These are phyloP conservation scores for Leptopilina syphax DNA, from an alignment of 2,888 invertebrate genomes.

Conservation along the genomic window DNA sequence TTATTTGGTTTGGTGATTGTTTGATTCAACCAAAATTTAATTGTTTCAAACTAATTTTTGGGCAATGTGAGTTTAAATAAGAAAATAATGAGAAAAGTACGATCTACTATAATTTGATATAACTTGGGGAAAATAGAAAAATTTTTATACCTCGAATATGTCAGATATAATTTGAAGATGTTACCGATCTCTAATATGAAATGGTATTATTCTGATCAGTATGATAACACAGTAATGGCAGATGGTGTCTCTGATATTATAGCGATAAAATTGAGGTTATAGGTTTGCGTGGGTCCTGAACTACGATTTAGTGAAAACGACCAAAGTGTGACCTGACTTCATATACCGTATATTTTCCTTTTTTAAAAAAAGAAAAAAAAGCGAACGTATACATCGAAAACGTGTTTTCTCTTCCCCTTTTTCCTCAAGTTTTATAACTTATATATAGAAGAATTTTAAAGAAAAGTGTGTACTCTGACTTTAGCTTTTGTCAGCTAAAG, in stretches of 20 bases:
- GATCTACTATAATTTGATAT: too few relatives aligned
- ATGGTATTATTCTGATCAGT: slow-evolving; percentile 22
- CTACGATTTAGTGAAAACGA: slow-evolving; percentile 36
- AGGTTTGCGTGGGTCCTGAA: slow-evolving; percentile 21
- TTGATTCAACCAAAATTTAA: too few relatives aligned
- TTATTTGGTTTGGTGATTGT: too few relatives aligned
- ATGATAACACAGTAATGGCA: slow-evolving; percentile 21
- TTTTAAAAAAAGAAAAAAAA: not conserved
- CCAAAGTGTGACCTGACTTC: slow-evolving; percentile 24
- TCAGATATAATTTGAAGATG: slow-evolving; percentile 1
- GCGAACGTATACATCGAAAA: not conserved
- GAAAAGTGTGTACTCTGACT: not conserved
- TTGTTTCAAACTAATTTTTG: too few relatives aligned
- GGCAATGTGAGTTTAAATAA: too few relatives aligned
- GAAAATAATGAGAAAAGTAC: too few relatives aligned
- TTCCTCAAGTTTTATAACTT: not conserved
- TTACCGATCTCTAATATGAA: not conserved
- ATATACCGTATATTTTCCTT: slow-evolving; percentile 1
- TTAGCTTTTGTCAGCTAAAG: not conserved
- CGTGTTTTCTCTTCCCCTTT: not conserved
- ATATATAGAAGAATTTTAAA: not conserved
- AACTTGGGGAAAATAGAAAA: not conserved
- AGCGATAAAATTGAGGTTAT: slow-evolving; percentile 18
- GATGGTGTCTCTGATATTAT: not conserved
- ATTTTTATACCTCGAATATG: not conserved